Percentiles rank a stretch among this genome's conserved stretches.
phyloP scores from a whole-genome alignment of 53 echinoderm and acorn worm genomes.

The Temnopleurus reevesii region DNA sequence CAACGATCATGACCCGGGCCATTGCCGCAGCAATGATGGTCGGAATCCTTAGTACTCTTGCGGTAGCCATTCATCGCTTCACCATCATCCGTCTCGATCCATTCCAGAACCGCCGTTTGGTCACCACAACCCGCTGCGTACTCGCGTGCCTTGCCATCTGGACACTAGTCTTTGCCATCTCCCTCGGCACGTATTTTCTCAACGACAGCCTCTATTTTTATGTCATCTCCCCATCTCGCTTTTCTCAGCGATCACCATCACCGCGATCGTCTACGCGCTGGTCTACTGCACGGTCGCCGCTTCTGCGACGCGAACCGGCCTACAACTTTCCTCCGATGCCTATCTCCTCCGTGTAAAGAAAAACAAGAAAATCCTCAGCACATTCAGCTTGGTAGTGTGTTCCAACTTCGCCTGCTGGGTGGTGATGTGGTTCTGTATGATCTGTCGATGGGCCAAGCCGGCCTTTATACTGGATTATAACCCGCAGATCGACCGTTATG shows the following conservation, averaged over 20 bases:
- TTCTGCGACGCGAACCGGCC: constrained; percentile 1
- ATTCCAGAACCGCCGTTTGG: constrained; percentile 31
- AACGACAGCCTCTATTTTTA: not conserved
- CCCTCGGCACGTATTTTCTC: not conserved
- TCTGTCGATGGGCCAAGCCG: not conserved
- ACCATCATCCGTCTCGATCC: constrained; percentile 47
- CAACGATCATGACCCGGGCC: not conserved
- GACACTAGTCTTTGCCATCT: not conserved
- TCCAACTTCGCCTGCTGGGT: constrained; percentile 2
- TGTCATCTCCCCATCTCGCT: not conserved
- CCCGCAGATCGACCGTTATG: not conserved
- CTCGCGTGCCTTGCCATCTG: not conserved
- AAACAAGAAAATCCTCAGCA: constrained; percentile 2
- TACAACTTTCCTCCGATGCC: not conserved
- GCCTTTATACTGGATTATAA: not conserved
- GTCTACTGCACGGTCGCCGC: not conserved
- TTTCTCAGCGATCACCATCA: not conserved
- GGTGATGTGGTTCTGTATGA: not conserved
- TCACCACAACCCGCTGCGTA: constrained; percentile 11
- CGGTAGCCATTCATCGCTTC: constrained; percentile 36
- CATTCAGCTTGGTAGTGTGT: constrained; percentile 10
- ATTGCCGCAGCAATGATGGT: constrained; percentile 12
- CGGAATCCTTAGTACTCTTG: not conserved
- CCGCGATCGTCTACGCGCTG: not conserved
- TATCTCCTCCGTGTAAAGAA: not conserved